Percentiles rank a stretch among this genome's conserved stretches.
phyloP scores from a whole-genome alignment of 2,888 invertebrate species.

The Diploptera punctata region DNA sequence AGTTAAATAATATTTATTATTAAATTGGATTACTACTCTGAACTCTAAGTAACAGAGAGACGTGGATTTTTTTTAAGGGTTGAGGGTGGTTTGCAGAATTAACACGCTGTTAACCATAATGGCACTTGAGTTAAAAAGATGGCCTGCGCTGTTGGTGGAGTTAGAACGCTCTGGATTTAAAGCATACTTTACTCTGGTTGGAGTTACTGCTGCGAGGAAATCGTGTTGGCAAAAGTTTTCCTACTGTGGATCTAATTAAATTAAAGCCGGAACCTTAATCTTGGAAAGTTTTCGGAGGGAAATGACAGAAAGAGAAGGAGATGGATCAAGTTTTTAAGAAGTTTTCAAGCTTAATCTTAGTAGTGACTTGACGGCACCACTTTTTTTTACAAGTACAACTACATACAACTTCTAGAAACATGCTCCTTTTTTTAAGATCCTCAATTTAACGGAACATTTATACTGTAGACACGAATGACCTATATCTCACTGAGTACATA shows the following conservation, averaged over 20 bases:
- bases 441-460: background rate
- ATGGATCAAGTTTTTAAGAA: background rate
- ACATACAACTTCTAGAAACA: no score
- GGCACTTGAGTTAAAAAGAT: no score
- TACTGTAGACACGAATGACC: background rate
- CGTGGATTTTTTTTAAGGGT: no score
- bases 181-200: background rate
- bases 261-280: slow-evolving; percentile 21
- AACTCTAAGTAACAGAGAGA: no score
- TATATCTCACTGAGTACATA: background rate
- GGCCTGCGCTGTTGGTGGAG: background rate
- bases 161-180: background rate
- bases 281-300: slow-evolving; percentile 16
- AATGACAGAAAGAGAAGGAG: background rate
- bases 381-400: no score
- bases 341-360: background rate
- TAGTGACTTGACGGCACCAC: background rate
- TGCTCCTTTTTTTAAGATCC: background rate
- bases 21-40: no score
- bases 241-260: slow-evolving; percentile 19
- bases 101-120: no score
- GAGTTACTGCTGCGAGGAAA: background rate
- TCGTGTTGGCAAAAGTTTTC: slow-evolving; percentile 26
- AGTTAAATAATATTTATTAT: no score
- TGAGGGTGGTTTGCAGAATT: no score